phyloP scores from a whole-genome alignment of 2,888 invertebrate species.

The Prenolepis imparis region DNA sequence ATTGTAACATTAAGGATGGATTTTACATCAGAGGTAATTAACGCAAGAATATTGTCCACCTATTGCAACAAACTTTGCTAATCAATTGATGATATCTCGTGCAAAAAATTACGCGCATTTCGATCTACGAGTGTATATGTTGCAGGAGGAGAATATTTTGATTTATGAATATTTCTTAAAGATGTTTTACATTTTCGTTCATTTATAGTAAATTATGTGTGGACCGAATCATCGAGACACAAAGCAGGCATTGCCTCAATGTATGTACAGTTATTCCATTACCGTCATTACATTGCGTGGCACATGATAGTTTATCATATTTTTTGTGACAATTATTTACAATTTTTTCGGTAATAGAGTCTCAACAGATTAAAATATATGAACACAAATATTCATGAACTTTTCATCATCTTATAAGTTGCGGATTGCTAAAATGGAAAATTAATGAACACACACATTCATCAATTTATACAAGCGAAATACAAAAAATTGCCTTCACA shows the following conservation, averaged over 20 bases:
- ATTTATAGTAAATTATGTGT: background rate
- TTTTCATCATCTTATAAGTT: background rate
- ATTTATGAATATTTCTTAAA: background rate
- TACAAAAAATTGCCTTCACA: background rate
- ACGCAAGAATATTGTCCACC: background rate
- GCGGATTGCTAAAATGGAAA: background rate
- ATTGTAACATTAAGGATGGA: background rate
- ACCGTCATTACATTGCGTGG: background rate
- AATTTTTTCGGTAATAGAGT: constrained; percentile 9
- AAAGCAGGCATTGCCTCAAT: background rate
- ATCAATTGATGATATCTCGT: background rate
- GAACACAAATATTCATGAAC: background rate
- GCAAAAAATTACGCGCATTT: background rate
- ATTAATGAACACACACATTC: constrained; percentile 9
- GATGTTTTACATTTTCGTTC: background rate
- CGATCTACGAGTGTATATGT: background rate
- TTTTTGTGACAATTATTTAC: constrained; percentile 25
- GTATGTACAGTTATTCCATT: background rate
- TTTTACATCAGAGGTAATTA: constrained; percentile 8
- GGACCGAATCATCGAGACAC: background rate
- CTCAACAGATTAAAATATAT: background rate
- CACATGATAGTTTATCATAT: background rate
- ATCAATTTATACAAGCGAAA: constrained; percentile 22
- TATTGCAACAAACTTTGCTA: background rate
- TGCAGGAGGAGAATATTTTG: background rate